Percentiles rank a stretch among this genome's conserved stretches.
phyloP scores from a whole-genome alignment of 2,797 vertebrate genomes.

The Poliocrania exsul region DNA sequence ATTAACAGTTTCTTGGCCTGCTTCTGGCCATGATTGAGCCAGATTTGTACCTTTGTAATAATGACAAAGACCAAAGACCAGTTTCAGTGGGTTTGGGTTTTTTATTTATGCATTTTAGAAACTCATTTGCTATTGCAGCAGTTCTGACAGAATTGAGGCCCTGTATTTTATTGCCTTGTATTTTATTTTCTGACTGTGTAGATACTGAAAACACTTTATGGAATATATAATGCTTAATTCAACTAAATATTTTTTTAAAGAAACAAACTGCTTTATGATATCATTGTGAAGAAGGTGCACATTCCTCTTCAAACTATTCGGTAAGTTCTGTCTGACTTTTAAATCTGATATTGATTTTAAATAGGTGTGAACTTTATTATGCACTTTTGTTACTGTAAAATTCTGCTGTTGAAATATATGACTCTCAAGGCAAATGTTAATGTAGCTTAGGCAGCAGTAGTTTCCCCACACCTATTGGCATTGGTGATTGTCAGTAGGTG shows the following conservation, averaged over 20 bases:
- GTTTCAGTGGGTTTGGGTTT: not conserved
- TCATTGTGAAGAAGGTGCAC: slow-evolving; percentile 84
- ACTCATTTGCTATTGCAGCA: not conserved
- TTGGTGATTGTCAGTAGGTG: not conserved
- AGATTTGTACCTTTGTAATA: not conserved
- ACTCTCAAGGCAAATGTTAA: not conserved
- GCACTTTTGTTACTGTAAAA: not conserved
- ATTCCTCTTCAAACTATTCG: slow-evolving; percentile 88
- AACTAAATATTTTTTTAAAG: slow-evolving; percentile 84
- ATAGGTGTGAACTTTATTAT: not conserved
- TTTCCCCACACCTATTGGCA: not conserved
- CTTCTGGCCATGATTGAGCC: not conserved
- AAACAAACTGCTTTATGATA: slow-evolving; percentile 93
- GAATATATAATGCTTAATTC: slow-evolving; percentile 19
- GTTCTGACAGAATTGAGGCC: not conserved
- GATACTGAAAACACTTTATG: not conserved
- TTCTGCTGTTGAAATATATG: not conserved
- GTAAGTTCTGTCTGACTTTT: slow-evolving; percentile 63
- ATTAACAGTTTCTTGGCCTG: not conserved
- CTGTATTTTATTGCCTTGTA: not conserved
- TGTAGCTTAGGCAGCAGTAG: not conserved
- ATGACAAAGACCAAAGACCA: not conserved
- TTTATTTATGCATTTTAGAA: not conserved
- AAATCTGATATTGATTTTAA: not conserved
- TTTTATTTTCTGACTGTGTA: slow-evolving; percentile 12